phyloP scores from a whole-genome alignment of 2,113 vertebrate species.

The Fulmarus glacialis region DNA sequence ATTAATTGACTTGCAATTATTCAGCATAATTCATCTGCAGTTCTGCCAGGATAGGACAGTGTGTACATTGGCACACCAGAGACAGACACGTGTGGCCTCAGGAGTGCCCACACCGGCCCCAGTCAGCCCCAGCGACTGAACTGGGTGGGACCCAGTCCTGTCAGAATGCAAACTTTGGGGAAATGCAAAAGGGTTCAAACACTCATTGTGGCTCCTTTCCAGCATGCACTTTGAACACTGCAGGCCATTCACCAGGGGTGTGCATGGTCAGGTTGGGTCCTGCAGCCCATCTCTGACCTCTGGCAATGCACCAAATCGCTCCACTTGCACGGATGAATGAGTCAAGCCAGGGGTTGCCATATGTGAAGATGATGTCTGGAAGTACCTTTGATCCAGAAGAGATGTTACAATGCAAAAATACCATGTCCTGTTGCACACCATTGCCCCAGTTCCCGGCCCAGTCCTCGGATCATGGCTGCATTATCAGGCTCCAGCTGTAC shows the following conservation, averaged over 20 bases:
- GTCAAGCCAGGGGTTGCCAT: neutral
- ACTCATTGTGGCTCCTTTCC: neutral
- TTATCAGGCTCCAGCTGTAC: neutral
- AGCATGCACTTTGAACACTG: neutral
- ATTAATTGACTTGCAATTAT: neutral
- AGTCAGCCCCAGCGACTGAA: accelerated
- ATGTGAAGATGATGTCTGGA: neutral
- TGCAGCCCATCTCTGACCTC: neutral
- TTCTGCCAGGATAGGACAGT: neutral
- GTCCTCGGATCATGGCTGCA: neutral
- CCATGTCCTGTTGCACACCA: accelerated
- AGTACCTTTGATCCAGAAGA: neutral
- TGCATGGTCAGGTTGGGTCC: accelerated
- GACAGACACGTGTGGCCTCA: accelerated
- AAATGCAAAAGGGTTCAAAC: neutral
- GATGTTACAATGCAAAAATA: neutral
- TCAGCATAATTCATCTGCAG: neutral
- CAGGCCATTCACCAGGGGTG: accelerated
- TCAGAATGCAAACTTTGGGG: neutral
- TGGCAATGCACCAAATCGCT: neutral
- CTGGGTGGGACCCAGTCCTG: neutral
- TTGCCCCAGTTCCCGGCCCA: accelerated
- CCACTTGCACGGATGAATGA: accelerated
- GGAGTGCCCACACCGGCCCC: neutral
- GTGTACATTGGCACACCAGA: neutral